Percentiles rank a stretch among this genome's conserved stretches.
These are phyloP conservation scores for Barnardius zonarius DNA, from an alignment of 2,113 vertebrate species.

Conservation along the genomic window DNA sequence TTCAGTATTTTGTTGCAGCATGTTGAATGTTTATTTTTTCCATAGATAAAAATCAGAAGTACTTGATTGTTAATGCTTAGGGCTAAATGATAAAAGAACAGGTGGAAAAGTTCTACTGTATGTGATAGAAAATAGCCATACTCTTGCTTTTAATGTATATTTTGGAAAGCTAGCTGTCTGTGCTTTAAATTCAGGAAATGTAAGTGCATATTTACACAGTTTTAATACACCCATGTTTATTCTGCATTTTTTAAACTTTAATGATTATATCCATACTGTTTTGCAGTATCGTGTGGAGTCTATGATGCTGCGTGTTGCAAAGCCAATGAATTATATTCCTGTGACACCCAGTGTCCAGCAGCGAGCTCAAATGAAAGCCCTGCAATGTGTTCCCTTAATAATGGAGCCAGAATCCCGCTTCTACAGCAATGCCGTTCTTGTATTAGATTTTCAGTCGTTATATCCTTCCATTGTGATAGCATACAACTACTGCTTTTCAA, in stretches of 20 bases:
- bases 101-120: not conserved
- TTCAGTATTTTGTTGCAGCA: not conserved
- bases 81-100: not conserved
- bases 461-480: conserved; percentile 98
- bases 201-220: not conserved
- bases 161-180: not conserved
- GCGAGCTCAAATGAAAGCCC: conserved; percentile 91
- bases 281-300: conserved; percentile 96
- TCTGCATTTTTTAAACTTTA: not conserved
- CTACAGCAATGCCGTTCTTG: conserved; percentile 96
- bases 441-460: conserved; percentile 96
- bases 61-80: not conserved
- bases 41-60: not conserved
- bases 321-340: conserved; percentile 95
- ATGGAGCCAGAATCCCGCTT: conserved; percentile 98
- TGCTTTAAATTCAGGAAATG: not conserved
- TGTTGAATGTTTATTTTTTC: not conserved
- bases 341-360: conserved; percentile 91
- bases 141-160: not conserved
- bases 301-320: conserved; percentile 97
- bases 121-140: not conserved
- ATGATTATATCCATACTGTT: not conserved
- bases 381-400: conserved; percentile 89
- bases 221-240: not conserved
- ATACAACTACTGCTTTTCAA: conserved; percentile 99